phyloP scores from a whole-genome alignment of 1,140 invertebrate genomes.

The Brachionus koreanus region DNA sequence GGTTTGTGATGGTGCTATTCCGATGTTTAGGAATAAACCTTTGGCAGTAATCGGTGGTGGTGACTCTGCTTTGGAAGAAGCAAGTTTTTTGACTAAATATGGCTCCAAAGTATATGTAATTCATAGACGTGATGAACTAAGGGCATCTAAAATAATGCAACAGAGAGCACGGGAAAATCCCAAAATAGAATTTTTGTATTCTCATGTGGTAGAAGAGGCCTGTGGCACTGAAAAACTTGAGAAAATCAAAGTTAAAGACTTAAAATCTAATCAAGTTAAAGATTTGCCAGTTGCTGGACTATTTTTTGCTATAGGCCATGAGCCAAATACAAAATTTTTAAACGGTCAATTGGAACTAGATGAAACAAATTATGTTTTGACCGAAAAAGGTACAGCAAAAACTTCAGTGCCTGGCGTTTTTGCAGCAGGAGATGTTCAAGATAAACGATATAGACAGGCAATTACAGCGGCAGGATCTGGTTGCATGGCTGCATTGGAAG shows the following conservation, averaged over 20 bases:
- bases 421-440: slow-evolving; percentile 34
- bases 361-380: slow-evolving; percentile 15
- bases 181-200: slow-evolving; percentile 35
- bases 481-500: slow-evolving; percentile 15
- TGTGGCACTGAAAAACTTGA: slow-evolving; percentile 2
- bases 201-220: not conserved
- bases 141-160: slow-evolving; percentile 17
- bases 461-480: slow-evolving; percentile 13
- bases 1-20: slow-evolving; percentile 23
- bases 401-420: slow-evolving; percentile 14
- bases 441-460: slow-evolving; percentile 24
- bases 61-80: slow-evolving; percentile 41
- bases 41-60: slow-evolving; percentile 26
- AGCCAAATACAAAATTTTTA: slow-evolving; percentile 19
- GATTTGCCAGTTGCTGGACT: not conserved
- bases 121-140: slow-evolving; percentile 36
- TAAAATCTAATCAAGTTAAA: slow-evolving; percentile 23
- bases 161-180: slow-evolving; percentile 1
- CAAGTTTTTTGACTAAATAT: slow-evolving; percentile 19
- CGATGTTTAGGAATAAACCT: slow-evolving; percentile 20
- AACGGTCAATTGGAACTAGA: not conserved
- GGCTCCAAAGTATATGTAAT: slow-evolving; percentile 19
- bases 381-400: slow-evolving; percentile 7
- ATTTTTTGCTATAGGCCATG: slow-evolving; percentile 29
- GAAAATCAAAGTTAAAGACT: not conserved